Conservation (phyloP, 2,888 invertebrate species). For the Augochlorella aurata region DNA sequence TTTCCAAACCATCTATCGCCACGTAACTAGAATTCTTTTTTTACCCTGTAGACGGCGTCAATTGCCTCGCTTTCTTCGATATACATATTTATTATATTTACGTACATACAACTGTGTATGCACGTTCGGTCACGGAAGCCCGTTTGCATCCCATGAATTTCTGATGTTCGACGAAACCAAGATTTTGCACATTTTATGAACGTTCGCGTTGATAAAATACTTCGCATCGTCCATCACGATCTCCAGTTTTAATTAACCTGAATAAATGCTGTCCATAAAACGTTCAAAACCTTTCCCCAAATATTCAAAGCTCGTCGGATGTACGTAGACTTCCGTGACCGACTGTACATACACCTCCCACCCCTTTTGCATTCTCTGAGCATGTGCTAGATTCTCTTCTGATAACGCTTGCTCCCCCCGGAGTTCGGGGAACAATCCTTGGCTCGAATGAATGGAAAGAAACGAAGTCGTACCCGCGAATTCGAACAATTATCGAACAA, state of each 20-base stretch:
- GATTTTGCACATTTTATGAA: background rate
- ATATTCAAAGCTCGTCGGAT: slow-evolving; percentile 1
- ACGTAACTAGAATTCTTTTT: slow-evolving; percentile 14
- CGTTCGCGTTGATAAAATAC: background rate
- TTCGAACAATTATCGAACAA: background rate
- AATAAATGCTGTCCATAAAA: background rate
- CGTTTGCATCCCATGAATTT: background rate
- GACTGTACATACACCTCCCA: background rate
- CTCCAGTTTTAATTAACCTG: too few species aligned
- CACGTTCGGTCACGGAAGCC: background rate
- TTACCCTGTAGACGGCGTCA: slow-evolving; percentile 48
- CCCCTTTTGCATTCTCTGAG: slow-evolving; percentile 40
- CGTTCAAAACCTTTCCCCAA: background rate
- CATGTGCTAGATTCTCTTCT: slow-evolving; percentile 47
- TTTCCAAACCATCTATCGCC: background rate
- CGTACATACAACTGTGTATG: background rate
- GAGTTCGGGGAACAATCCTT: slow-evolving; percentile 5
- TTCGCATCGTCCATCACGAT: too few species aligned
- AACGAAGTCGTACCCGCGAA: background rate
- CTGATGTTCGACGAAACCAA: background rate
- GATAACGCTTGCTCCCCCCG: slow-evolving; percentile 25
- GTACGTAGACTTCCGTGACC: background rate
- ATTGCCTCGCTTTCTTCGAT: slow-evolving; percentile 56
- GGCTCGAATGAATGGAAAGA: slow-evolving; percentile 47
- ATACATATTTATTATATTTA: background rate